Percentiles rank a stretch among this genome's conserved stretches.
Evolutionary conservation across 2,113 vertebrate genomes (phyloP).

Genomic region (Glaucomys volans): DNA sequence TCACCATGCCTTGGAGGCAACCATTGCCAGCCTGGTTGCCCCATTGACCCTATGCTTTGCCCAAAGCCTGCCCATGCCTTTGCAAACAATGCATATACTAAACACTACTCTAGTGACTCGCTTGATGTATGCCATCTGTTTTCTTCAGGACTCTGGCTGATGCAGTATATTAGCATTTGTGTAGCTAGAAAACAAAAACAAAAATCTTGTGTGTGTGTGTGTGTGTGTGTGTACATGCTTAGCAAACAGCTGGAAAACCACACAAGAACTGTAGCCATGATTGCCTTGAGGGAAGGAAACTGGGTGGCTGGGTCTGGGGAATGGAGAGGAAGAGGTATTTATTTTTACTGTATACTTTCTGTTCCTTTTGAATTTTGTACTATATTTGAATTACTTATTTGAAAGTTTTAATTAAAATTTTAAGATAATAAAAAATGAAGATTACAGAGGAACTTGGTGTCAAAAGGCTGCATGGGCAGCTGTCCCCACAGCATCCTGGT

Average conservation of each 20-base stretch:
- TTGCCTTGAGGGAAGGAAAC: not conserved
- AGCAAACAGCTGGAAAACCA: not conserved
- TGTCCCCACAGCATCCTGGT: not conserved
- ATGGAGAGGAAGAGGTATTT: not conserved
- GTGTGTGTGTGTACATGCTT: not conserved
- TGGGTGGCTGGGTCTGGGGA: not conserved
- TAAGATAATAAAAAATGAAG: not conserved
- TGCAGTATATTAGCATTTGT: not conserved
- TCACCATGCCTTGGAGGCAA: not conserved
- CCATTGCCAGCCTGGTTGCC: not conserved
- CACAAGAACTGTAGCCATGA: not conserved
- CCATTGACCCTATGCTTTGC: not conserved
- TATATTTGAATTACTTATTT: not conserved
- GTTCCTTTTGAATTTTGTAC: not conserved
- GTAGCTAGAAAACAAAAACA: not conserved
- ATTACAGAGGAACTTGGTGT: not conserved
- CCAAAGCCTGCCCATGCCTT: not conserved
- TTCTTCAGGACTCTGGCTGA: conserved; percentile 16
- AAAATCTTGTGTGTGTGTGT: not conserved
- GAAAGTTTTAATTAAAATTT: not conserved
- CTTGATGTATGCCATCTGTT: not conserved
- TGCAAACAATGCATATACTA: not conserved
- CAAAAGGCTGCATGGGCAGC: not conserved
- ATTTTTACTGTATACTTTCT: not conserved
- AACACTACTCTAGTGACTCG: not conserved